Evolutionary conservation across 2,113 vertebrate genomes (phyloP), one percentile per base, ranked within the genome.

Genomic region (Hymenochirus boettgeri): DNA sequence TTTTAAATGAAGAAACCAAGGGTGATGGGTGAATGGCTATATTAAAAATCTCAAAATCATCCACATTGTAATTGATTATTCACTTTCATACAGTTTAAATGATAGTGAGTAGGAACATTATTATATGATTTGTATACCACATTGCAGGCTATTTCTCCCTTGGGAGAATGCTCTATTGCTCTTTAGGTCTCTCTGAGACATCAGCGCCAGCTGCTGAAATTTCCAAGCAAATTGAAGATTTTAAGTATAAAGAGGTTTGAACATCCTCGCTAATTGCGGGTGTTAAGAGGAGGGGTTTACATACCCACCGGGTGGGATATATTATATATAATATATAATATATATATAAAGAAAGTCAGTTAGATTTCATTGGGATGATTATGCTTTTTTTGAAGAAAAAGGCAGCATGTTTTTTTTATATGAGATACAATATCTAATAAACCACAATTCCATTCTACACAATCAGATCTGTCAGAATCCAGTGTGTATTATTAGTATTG

Each of bases 171-270:
- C 22, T 57, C 55, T 65, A 15, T 35, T 65, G 39, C 50, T 65
- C 42, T 22, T 21, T 47, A 54, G 42, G 54, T 48, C 63, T 65
- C 62, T 56, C 42, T 26, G 55, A 18, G 26, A 50, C 15, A 65
- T 48, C 37, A 56, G 52, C 57, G 45, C 57, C 63, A 66, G 63
- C 63, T 66, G 63, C 54, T 57, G 63, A 66, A 57, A 66, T 66
- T 57, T 66, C 21, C 26, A 66, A 66, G 63, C 46, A 56, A 66
- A 66, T 66, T 66, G 63, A 54, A 66, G 63, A 66, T 58, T 50
- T 66, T 26, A 37, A 51, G 29, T 57, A 57, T 66, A 45, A 66
- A 66, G 63, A 66, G 54, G 53, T 57, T 48, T 51, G 42, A 57
- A 66, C 54, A 66, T 66, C 63, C 54, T 58, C 45, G 57, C 54